Conservation (phyloP, 2,888 invertebrate genomes). For the Andricus quercusramuli region DNA sequence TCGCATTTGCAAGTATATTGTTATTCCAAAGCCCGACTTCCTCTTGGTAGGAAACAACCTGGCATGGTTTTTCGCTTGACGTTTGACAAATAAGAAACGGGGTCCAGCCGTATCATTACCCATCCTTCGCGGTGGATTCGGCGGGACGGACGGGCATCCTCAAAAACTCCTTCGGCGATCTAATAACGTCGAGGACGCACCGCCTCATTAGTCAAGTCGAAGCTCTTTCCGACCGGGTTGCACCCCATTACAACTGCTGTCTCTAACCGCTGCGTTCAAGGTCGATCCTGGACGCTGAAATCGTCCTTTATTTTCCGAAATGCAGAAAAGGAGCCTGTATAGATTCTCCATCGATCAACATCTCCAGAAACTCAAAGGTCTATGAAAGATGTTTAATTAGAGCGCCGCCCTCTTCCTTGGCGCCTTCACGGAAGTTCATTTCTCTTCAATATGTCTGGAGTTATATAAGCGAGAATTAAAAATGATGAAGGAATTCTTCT, state of each 20-base stretch:
- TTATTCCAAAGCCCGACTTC: slow-evolving; percentile 66
- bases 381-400: slow-evolving; percentile 16
- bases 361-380: not conserved
- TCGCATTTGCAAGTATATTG: slow-evolving; percentile 69
- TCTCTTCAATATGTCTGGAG: slow-evolving; percentile 4
- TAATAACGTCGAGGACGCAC: slow-evolving; percentile 78
- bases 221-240: slow-evolving; percentile 61
- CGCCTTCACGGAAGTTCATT: not conserved
- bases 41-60: slow-evolving; percentile 69
- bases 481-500: not conserved
- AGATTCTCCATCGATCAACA: slow-evolving; percentile 23
- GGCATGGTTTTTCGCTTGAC: slow-evolving; percentile 74
- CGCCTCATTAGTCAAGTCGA: slow-evolving; percentile 78
- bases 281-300: slow-evolving; percentile 4
- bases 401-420: not conserved
- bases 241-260: slow-evolving; percentile 67
- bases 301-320: slow-evolving; percentile 44
- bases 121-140: slow-evolving; percentile 74
- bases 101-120: slow-evolving; percentile 78
- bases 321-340: slow-evolving; percentile 34
- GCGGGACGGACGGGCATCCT: slow-evolving; percentile 68
- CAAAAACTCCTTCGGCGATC: slow-evolving; percentile 78
- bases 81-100: slow-evolving; percentile 79
- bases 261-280: slow-evolving; percentile 50
- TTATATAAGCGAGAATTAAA: not conserved